phyloP scores from a whole-genome alignment of 2,797 vertebrate species.

The Chromobotia macracanthus region DNA sequence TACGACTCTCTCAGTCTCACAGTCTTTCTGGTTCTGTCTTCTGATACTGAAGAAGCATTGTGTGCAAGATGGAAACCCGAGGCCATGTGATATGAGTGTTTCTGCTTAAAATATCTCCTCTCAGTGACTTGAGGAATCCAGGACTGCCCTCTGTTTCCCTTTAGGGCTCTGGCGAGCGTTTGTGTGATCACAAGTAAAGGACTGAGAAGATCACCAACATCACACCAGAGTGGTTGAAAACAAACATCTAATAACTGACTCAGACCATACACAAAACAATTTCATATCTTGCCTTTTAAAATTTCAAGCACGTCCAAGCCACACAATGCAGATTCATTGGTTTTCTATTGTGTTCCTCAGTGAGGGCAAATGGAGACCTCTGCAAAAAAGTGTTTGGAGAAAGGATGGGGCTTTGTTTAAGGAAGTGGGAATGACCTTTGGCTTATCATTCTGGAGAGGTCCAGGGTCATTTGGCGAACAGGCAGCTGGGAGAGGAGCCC shows the following conservation, averaged over 20 bases:
- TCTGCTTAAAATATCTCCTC: conserved; percentile 72
- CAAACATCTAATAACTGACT: conserved; percentile 33
- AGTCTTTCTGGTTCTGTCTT: conserved; percentile 17
- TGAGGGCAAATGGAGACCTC: conserved; percentile 32
- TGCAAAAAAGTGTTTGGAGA: conserved; percentile 47
- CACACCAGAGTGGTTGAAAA: conserved; percentile 6
- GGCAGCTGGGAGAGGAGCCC: conserved; percentile 69
- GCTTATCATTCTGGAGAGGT: conserved; percentile 63
- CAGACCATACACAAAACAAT: conserved; percentile 30
- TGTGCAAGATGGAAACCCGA: conserved; percentile 75
- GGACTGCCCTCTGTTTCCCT: conserved; percentile 36
- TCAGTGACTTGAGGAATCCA: conserved; percentile 54
- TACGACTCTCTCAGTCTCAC: conserved; percentile 29
- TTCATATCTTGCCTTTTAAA: conserved; percentile 22
- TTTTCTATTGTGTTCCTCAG: conserved; percentile 28
- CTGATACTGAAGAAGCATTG: conserved; percentile 78
- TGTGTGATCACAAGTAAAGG: conserved; percentile 12
- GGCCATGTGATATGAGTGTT: conserved; percentile 74
- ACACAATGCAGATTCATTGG: conserved; percentile 16
- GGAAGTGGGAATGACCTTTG: conserved; percentile 66
- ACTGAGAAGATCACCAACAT: conserved; percentile 13
- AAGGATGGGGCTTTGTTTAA: conserved; percentile 56
- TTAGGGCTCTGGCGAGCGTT: conserved; percentile 25
- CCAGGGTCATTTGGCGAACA: conserved; percentile 65
- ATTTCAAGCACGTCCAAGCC: conserved; percentile 22